Evolutionary conservation across 2,113 vertebrate species (phyloP).

Genomic region (Peromyscus maniculatus): DNA sequence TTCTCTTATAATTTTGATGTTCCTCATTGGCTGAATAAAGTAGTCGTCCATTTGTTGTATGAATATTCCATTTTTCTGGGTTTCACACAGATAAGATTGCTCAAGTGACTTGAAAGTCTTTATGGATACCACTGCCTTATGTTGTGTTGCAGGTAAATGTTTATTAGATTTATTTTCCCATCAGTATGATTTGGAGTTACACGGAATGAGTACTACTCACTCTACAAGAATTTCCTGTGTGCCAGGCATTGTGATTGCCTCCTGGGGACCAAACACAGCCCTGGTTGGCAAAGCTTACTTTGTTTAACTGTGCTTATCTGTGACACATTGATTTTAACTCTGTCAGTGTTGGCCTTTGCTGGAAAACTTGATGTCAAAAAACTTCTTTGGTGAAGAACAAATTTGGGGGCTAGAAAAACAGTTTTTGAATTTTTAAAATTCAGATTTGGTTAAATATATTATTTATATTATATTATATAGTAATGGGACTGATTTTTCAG

Average conservation of each 20-base stretch:
- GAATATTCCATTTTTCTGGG: not conserved
- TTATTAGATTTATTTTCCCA: not conserved
- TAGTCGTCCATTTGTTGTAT: not conserved
- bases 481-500: not conserved
- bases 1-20: not conserved
- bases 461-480: not conserved
- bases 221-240: not conserved
- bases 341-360: not conserved
- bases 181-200: not conserved
- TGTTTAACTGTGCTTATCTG: not conserved
- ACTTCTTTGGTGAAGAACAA: not conserved
- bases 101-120: too few relatives aligned
- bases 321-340: not conserved
- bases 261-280: too few relatives aligned
- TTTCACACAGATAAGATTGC: not conserved
- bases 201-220: not conserved
- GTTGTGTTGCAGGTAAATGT: not conserved
- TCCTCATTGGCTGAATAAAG: not conserved
- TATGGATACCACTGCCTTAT: not conserved
- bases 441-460: not conserved
- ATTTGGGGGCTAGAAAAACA: not conserved
- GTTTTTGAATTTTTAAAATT: not conserved
- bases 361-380: not conserved
- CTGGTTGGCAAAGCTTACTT: not conserved
- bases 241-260: not conserved